These are phyloP conservation scores for Slavum lentiscoides DNA, from an alignment of 2,888 invertebrate species.

Conservation along the genomic window DNA sequence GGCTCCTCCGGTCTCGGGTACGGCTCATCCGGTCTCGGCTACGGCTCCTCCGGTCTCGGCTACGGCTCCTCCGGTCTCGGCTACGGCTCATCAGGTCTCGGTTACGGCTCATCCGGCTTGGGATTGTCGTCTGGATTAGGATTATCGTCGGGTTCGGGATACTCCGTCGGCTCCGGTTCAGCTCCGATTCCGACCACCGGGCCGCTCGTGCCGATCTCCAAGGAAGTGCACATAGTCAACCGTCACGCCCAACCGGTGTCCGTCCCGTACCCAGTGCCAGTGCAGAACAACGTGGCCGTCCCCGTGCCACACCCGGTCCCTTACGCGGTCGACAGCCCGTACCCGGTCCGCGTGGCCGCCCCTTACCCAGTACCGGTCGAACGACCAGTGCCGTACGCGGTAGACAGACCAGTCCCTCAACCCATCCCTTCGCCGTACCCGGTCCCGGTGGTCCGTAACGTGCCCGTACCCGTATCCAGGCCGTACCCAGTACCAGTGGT, in stretches of 20 bases:
- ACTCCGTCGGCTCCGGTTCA: too few species aligned
- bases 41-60: neutral
- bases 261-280: conserved; percentile 31
- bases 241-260: conserved; percentile 40
- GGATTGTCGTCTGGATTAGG: neutral
- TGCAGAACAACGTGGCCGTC: conserved; percentile 26
- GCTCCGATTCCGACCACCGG: conserved; percentile 24
- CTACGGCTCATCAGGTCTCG: neutral
- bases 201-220: conserved; percentile 17
- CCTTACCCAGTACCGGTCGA: conserved; percentile 40
- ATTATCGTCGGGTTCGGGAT: neutral
- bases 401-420: conserved; percentile 34
- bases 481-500: conserved; percentile 33
- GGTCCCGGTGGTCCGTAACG: conserved; percentile 26
- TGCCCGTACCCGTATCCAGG: conserved; percentile 29
- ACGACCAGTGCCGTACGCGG: conserved; percentile 28
- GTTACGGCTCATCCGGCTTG: conserved; percentile 6
- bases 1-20: neutral
- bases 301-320: conserved; percentile 31
- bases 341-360: conserved; percentile 25
- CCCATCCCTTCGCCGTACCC: conserved; percentile 26
- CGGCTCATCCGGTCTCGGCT: neutral
- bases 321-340: conserved; percentile 34
- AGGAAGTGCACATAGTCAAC: conserved; percentile 41
- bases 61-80: conserved; percentile 6